Conservation (phyloP, 2,888 invertebrate genomes). For the Pollenia labialis region DNA sequence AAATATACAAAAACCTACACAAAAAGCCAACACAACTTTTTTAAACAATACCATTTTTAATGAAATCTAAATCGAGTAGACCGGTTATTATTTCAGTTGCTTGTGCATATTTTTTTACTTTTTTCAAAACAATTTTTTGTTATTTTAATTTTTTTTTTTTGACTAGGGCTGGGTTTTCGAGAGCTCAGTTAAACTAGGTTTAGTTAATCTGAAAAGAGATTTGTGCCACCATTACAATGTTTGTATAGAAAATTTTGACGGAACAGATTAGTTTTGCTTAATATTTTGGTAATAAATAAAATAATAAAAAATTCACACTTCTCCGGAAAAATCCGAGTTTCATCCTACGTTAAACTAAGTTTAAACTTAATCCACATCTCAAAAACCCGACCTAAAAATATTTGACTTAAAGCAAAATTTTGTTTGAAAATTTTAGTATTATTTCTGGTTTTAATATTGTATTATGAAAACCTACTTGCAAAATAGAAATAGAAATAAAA, state of each 20-base stretch:
- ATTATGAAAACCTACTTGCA: slow-evolving; percentile 57
- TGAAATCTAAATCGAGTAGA: slow-evolving; percentile 49
- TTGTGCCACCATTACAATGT: too few species aligned
- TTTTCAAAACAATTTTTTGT: background rate
- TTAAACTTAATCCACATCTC: too few species aligned
- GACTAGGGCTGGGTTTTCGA: too few species aligned
- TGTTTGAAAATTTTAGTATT: slow-evolving; percentile 26
- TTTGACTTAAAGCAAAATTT: slow-evolving; percentile 42
- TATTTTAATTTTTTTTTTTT: background rate
- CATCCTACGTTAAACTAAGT: too few species aligned
- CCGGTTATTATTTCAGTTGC: slow-evolving; percentile 58
- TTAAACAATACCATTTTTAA: slow-evolving; percentile 39
- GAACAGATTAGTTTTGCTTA: too few species aligned
- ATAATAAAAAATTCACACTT: too few species aligned
- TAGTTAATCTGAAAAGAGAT: too few species aligned
- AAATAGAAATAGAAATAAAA: slow-evolving; percentile 53
- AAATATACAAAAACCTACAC: slow-evolving; percentile 5
- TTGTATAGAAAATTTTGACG: too few species aligned
- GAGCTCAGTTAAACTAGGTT: too few species aligned
- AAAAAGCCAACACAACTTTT: slow-evolving; percentile 10
- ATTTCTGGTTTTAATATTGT: slow-evolving; percentile 27
- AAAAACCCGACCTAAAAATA: too few species aligned
- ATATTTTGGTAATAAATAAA: too few species aligned
- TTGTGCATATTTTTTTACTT: slow-evolving; percentile 25
- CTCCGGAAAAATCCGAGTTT: too few species aligned